These are phyloP conservation scores for Archips crataeganus DNA, from an alignment of 2,888 invertebrate species.

Conservation along the genomic window DNA sequence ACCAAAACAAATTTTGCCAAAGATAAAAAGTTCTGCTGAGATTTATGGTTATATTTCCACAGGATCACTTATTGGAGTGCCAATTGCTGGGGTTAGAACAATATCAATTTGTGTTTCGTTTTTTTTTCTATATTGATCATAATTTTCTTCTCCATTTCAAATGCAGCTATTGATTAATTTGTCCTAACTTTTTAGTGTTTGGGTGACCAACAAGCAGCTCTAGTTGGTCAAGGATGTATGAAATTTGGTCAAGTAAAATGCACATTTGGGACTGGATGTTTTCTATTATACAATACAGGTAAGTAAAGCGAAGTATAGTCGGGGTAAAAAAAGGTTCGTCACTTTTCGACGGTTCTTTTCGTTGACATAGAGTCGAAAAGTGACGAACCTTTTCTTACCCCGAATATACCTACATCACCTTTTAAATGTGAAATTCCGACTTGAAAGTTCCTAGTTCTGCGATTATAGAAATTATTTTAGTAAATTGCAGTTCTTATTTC, in stretches of 20 bases:
- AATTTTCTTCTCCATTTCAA: not conserved
- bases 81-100: constrained; percentile 93
- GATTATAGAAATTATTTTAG: too few relatives aligned
- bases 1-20: constrained; percentile 93
- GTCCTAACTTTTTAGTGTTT: constrained; percentile 87
- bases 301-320: not conserved
- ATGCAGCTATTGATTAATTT: not conserved
- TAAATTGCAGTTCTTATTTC: too few relatives aligned
- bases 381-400: too few relatives aligned
- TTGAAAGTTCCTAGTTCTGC: too few relatives aligned
- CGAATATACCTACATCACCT: too few relatives aligned
- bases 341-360: too few relatives aligned
- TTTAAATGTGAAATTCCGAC: too few relatives aligned
- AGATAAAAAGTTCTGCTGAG: constrained; percentile 96
- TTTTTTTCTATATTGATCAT: constrained; percentile 19
- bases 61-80: constrained; percentile 91
- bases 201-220: constrained; percentile 98
- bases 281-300: constrained; percentile 97
- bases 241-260: constrained; percentile 96
- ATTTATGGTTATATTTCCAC: constrained; percentile 93
- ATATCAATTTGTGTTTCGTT: constrained; percentile 41
- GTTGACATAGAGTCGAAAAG: too few relatives aligned
- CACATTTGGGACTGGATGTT: constrained; percentile 98
- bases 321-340: too few relatives aligned
- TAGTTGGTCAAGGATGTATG: constrained; percentile 96